These are phyloP conservation scores for Spisula subtruncata DNA, from an alignment of 2,888 invertebrate species.

Conservation along the genomic window DNA sequence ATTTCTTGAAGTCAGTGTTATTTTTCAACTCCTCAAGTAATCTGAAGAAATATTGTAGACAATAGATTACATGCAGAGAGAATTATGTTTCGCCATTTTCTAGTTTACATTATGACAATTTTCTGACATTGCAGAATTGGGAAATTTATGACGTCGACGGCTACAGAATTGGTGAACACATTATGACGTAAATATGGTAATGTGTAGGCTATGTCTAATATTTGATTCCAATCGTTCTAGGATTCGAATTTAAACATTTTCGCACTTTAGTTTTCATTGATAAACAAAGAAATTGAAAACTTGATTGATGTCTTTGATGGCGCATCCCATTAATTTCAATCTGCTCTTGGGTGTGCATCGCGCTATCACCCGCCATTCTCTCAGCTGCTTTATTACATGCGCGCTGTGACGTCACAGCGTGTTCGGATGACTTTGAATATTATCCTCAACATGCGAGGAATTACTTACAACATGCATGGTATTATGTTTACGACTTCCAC, in stretches of 20 bases:
- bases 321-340: conserved; percentile 22
- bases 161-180: background rate
- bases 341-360: background rate
- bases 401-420: conserved; percentile 49
- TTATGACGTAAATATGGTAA: background rate
- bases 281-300: background rate
- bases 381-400: conserved; percentile 45
- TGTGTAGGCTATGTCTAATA: background rate
- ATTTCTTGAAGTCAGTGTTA: background rate
- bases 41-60: background rate
- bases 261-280: background rate
- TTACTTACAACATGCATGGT: conserved; percentile 35
- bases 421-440: conserved; percentile 39
- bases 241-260: background rate
- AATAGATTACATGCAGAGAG: background rate
- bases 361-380: background rate
- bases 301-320: background rate
- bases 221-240: background rate
- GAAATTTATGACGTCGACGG: background rate
- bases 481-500: conserved; percentile 31
- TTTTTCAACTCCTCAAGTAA: conserved; percentile 7
- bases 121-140: background rate
- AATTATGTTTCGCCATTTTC: background rate
- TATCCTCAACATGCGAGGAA: conserved; percentile 37
- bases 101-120: background rate